Conservation (phyloP, 2,888 invertebrate genomes). For the Ephialtes manifestator region DNA sequence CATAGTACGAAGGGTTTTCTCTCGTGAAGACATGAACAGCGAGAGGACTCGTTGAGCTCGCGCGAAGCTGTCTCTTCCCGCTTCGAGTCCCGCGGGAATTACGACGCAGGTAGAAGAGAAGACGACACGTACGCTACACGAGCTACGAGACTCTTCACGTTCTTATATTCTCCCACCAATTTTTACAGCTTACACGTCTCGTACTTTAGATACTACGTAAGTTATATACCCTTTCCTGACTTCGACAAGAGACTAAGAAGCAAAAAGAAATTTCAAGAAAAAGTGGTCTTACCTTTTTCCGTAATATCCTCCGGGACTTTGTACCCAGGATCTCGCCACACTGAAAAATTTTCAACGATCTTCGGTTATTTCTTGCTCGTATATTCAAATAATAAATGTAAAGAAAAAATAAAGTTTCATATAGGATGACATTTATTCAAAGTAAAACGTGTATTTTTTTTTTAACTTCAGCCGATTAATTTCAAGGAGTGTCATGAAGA, state of each 20-base stretch:
- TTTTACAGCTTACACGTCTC: constrained; percentile 37
- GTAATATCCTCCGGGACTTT: constrained; percentile 90
- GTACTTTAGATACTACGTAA: constrained; percentile 30
- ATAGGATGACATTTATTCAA: background rate
- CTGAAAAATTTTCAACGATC: constrained; percentile 83
- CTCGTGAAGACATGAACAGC: constrained; percentile 1
- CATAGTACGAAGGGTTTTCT: background rate
- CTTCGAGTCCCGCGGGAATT: constrained; percentile 53
- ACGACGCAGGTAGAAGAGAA: constrained; percentile 13
- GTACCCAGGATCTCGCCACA: constrained; percentile 89
- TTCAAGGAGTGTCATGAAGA: background rate
- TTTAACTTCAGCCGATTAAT: background rate
- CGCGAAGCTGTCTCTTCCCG: constrained; percentile 22
- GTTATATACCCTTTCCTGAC: background rate
- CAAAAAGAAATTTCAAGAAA: background rate
- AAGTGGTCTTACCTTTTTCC: constrained; percentile 87
- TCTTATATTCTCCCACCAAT: constrained; percentile 4
- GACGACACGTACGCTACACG: constrained; percentile 22
- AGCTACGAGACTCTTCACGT: constrained; percentile 12
- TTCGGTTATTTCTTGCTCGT: constrained; percentile 30
- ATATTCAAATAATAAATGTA: constrained; percentile 1
- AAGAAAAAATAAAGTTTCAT: background rate
- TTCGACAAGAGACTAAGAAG: constrained; percentile 16
- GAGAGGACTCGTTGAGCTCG: background rate
- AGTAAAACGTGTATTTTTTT: background rate